A percentile compares a stretch with the other conserved stretches of the same genome.
phyloP scores from a whole-genome alignment of 1,140 invertebrate genomes.

The Leptonema lineaticorne region DNA sequence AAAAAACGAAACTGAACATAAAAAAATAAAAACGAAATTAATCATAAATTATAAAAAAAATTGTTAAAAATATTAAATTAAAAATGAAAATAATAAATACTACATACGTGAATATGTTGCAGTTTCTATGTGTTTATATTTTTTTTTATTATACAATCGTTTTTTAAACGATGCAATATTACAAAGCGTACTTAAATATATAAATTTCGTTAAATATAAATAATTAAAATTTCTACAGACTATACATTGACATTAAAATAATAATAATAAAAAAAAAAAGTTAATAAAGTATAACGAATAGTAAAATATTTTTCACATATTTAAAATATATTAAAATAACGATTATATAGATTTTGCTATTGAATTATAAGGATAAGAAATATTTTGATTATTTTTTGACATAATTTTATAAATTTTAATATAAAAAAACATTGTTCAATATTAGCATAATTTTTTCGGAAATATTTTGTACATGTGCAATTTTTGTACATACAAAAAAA shows the following conservation, averaged over 20 bases:
- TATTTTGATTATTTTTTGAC: not conserved
- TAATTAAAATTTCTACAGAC: not conserved
- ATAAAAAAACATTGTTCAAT: too few relatives aligned
- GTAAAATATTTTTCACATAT: not conserved
- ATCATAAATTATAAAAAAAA: not conserved
- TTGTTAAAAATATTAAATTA: not conserved
- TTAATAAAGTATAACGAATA: not conserved
- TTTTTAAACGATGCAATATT: not conserved
- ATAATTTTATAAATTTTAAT: too few relatives aligned
- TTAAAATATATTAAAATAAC: not conserved
- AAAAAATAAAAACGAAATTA: too few relatives aligned
- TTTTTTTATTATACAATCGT: slow-evolving; percentile 8
- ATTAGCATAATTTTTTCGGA: not conserved
- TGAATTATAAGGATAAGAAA: too few relatives aligned
- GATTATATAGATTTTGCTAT: not conserved
- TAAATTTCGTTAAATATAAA: too few relatives aligned
- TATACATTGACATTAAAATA: slow-evolving; percentile 7
- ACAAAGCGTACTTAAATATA: slow-evolving; percentile 1
- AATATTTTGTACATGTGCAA: too few relatives aligned
- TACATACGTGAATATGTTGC: too few relatives aligned
- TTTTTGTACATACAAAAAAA: too few relatives aligned
- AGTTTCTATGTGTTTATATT: too few relatives aligned
- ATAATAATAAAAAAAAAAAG: not conserved
- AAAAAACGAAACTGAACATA: too few relatives aligned
- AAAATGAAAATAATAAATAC: too few relatives aligned